A percentile compares a stretch with the other conserved stretches of the same genome.
Conservation (phyloP, 2,113 vertebrate species). For the Egretta garzetta region DNA sequence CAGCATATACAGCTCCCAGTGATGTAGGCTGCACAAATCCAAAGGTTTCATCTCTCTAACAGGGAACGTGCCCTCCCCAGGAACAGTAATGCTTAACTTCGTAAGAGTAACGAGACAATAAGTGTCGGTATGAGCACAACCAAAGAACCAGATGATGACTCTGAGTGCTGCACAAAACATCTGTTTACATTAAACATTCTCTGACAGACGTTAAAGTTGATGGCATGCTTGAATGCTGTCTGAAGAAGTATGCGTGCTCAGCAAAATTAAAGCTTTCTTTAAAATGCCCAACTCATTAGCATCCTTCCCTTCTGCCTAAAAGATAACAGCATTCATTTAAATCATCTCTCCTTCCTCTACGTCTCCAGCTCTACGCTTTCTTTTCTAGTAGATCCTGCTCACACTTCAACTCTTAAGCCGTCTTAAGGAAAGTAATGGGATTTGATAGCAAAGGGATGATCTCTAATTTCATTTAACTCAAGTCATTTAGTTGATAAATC, state of each 20-base stretch:
- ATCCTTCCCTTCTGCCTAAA: neutral
- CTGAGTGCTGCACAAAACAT: neutral
- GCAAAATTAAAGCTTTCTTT: neutral
- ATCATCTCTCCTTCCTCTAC: neutral
- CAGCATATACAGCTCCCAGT: neutral
- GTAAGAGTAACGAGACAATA: accelerated
- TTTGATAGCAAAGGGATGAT: conserved; percentile 52
- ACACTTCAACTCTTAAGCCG: conserved; percentile 31
- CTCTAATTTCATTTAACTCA: conserved; percentile 37
- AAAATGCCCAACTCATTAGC: neutral
- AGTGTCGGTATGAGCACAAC: accelerated
- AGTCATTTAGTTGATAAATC: conserved; percentile 13
- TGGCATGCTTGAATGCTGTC: neutral
- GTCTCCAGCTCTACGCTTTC: neutral
- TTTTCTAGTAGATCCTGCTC: neutral
- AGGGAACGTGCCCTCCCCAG: neutral
- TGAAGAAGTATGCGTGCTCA: neutral
- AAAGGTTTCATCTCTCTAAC: neutral
- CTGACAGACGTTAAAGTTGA: neutral
- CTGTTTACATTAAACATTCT: neutral
- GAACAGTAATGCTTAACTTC: neutral
- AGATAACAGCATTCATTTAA: neutral
- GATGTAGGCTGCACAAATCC: neutral
- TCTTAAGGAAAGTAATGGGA: conserved; percentile 58
- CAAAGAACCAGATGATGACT: neutral